These are phyloP conservation scores for Drosophila erecta DNA, from an alignment of 1,140 invertebrate species.

Conservation along the genomic window DNA sequence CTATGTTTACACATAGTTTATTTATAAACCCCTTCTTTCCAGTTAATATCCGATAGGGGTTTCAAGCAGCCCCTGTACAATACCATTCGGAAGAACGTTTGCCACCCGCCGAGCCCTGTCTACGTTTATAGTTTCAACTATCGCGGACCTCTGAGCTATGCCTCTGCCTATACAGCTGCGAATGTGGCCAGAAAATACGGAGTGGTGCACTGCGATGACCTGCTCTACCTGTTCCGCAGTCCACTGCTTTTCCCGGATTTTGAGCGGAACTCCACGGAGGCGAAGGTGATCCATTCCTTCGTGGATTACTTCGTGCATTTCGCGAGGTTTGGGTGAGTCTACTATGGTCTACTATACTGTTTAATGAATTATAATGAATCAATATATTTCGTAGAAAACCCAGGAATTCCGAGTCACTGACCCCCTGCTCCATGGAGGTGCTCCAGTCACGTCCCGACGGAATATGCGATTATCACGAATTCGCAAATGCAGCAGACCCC, in stretches of 20 bases:
- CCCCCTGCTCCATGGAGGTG: constrained; percentile 34
- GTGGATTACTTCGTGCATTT: constrained; percentile 73
- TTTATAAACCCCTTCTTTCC: neutral
- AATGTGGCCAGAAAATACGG: constrained; percentile 57
- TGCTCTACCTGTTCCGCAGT: constrained; percentile 77
- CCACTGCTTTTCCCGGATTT: constrained; percentile 75
- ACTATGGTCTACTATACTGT: no score
- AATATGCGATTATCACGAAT: constrained; percentile 76
- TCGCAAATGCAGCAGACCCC: constrained; percentile 44
- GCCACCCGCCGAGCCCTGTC: constrained; percentile 38
- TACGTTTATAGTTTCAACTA: constrained; percentile 77
- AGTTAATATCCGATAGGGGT: constrained; percentile 74
- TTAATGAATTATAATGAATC: neutral
- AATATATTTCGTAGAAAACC: constrained; percentile 40
- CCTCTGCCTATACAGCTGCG: constrained; percentile 62
- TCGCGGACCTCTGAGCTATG: constrained; percentile 59
- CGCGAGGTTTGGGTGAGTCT: constrained; percentile 66
- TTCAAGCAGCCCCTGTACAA: constrained; percentile 76
- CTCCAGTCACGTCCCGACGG: constrained; percentile 49
- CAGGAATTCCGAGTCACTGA: constrained; percentile 26
- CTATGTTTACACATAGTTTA: neutral
- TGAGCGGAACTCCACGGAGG: constrained; percentile 56
- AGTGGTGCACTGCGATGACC: constrained; percentile 80
- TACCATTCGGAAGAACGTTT: constrained; percentile 52
- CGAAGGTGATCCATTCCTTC: constrained; percentile 48